phyloP scores from a whole-genome alignment of 2,888 invertebrate species.

The Girardia tigrina region DNA sequence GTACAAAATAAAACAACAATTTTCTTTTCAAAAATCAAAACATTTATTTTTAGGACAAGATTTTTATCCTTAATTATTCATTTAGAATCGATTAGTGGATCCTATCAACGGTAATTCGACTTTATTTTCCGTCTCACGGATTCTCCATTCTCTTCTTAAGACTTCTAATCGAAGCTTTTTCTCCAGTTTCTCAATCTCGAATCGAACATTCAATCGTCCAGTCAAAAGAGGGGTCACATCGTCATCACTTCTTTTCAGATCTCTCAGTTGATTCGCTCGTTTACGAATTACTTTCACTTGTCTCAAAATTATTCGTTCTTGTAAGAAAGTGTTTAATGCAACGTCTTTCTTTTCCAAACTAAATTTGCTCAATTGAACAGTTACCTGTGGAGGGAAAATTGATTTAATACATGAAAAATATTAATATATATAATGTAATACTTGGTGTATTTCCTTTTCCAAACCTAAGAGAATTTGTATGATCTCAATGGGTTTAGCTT shows the following conservation, averaged over 20 bases:
- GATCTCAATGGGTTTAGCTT: background rate
- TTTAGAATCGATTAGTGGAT: background rate
- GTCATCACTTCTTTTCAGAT: background rate
- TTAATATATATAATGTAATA: background rate
- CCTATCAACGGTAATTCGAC: background rate
- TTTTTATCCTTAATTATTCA: no score
- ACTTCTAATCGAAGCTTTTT: no score
- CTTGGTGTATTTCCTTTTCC: background rate
- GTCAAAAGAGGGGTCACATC: constrained; percentile 6
- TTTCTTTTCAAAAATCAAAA: no score
- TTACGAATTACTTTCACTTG: constrained; percentile 12
- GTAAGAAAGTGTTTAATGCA: background rate
- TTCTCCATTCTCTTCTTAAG: constrained; percentile 6
- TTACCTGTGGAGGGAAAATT: background rate
- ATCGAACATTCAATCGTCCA: background rate
- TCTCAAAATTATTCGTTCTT: constrained; percentile 8
- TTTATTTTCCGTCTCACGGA: background rate
- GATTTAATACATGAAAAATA: background rate
- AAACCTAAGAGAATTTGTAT: background rate
- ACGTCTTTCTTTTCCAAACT: background rate
- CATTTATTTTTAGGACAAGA: no score
- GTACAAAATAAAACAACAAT: no score
- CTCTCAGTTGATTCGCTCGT: background rate
- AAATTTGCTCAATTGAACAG: background rate
- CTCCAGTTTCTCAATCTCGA: background rate